These are phyloP conservation scores for Lytechinus pictus DNA, from an alignment of 35 echinoderm and acorn worm species.

Conservation along the genomic window DNA sequence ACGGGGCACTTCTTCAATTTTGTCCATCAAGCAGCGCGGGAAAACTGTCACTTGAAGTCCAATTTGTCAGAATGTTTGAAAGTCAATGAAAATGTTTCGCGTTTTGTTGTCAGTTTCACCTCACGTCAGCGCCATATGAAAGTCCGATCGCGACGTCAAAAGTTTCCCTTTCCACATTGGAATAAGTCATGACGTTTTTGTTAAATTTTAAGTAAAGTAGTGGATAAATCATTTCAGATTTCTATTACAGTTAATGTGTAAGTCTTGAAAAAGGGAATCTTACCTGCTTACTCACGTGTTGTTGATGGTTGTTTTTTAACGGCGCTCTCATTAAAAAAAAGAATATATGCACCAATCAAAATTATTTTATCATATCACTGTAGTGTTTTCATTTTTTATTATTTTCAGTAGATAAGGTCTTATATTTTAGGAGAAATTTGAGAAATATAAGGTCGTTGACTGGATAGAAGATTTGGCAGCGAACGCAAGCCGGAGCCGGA, in stretches of 20 bases:
- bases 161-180: not conserved
- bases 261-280: not conserved
- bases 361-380: no score
- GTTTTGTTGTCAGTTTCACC: not conserved
- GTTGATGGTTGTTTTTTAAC: no score
- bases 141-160: not conserved
- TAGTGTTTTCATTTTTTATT: no score
- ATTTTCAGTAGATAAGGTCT: no score
- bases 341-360: no score
- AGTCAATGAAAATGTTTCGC: not conserved
- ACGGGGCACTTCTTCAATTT: not conserved
- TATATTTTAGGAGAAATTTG: no score
- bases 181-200: not conserved
- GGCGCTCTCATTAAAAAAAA: no score
- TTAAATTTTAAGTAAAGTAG: not conserved
- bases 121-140: not conserved
- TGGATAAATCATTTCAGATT: not conserved
- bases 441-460: no score
- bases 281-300: not conserved
- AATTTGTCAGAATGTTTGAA: constrained; percentile 25
- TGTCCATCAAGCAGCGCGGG: not conserved
- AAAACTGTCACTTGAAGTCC: constrained; percentile 38
- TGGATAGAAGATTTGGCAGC: no score
- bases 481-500: no score
- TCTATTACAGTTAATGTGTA: not conserved